Evolutionary conservation across 1,140 invertebrate genomes (phyloP).

Genomic region (Drosophila kanapiae): DNA sequence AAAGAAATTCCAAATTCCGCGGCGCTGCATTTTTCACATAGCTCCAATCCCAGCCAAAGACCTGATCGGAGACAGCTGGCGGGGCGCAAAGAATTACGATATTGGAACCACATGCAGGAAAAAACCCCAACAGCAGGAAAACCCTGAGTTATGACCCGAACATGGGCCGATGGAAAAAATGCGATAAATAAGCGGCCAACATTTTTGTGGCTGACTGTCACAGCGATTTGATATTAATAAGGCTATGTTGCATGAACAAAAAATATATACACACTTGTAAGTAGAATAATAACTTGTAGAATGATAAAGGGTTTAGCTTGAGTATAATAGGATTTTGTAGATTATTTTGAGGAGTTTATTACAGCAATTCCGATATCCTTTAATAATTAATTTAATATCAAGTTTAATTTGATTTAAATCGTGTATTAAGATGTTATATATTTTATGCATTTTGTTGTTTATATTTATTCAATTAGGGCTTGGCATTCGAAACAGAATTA

Average conservation of each 20-base stretch:
- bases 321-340: too few species aligned
- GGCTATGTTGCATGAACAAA: not conserved
- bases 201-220: not conserved
- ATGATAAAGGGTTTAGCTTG: too few species aligned
- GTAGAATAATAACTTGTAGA: too few species aligned
- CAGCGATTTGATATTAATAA: not conserved
- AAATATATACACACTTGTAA: not conserved
- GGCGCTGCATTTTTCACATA: slow-evolving; percentile 36
- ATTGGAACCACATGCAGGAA: not conserved
- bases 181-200: slow-evolving; percentile 11
- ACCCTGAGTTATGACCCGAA: slow-evolving; percentile 8
- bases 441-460: not conserved
- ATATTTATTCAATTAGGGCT: not conserved
- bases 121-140: slow-evolving; percentile 4
- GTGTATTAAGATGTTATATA: not conserved
- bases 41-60: not conserved
- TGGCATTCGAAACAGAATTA: not conserved
- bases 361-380: too few species aligned
- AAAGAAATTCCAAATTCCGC: slow-evolving; percentile 26
- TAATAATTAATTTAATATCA: too few species aligned
- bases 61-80: slow-evolving; percentile 19
- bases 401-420: not conserved
- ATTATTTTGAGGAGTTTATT: too few species aligned
- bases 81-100: slow-evolving; percentile 10
- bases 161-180: slow-evolving; percentile 9